Conservation (phyloP, 1,140 invertebrate species). For the Drosophila prosaltans region DNA sequence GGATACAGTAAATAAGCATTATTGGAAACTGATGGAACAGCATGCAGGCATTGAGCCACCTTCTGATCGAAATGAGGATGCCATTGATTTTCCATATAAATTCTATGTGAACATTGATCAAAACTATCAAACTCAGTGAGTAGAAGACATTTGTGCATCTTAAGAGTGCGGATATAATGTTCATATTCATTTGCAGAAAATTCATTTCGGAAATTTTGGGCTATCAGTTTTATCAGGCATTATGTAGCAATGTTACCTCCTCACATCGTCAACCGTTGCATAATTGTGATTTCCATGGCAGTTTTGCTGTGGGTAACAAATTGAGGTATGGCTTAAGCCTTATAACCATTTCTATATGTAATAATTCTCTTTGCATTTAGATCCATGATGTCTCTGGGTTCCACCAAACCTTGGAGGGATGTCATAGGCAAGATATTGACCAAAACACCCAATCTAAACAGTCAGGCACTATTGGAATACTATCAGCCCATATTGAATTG, state of each 20-base stretch:
- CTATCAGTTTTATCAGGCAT: conserved; percentile 85
- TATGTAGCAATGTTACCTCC: conserved; percentile 85
- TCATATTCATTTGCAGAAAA: conserved; percentile 49
- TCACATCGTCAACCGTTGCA: conserved; percentile 84
- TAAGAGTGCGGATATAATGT: too few species aligned
- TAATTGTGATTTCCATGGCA: conserved; percentile 86
- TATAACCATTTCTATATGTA: background rate
- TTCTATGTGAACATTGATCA: conserved; percentile 79
- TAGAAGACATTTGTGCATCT: background rate
- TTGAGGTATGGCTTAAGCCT: conserved; percentile 63
- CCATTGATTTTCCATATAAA: conserved; percentile 86
- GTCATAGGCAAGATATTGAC: conserved; percentile 84
- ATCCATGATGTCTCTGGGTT: conserved; percentile 85
- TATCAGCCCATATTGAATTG: conserved; percentile 81
- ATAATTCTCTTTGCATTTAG: conserved; percentile 37
- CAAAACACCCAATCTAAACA: conserved; percentile 83
- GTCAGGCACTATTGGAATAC: conserved; percentile 77
- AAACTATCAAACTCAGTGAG: conserved; percentile 72
- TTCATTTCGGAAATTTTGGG: conserved; percentile 76
- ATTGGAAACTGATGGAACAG: conserved; percentile 85
- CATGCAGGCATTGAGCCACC: conserved; percentile 87
- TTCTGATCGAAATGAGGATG: conserved; percentile 83
- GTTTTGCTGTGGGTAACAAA: conserved; percentile 82
- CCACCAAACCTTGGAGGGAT: conserved; percentile 85
- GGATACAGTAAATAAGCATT: conserved; percentile 85